Evolutionary conservation across 2,888 invertebrate species (phyloP).

Genomic region (Synanthedon andrenaeformis): DNA sequence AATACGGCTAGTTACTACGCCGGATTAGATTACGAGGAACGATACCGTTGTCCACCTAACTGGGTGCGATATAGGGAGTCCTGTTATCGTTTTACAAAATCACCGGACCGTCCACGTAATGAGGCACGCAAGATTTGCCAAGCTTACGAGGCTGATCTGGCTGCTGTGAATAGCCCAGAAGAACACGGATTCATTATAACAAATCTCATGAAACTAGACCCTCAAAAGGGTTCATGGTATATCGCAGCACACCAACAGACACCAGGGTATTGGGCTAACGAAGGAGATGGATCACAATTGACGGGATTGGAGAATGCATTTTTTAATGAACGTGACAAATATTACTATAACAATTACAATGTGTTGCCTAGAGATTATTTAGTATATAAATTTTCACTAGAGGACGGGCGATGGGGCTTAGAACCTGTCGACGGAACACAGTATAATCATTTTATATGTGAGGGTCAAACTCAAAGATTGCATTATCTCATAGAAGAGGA

Average conservation of each 20-base stretch:
- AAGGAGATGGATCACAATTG: conserved; percentile 83
- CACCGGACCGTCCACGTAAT: conserved; percentile 81
- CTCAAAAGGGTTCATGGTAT: conserved; percentile 89
- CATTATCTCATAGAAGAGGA: conserved; percentile 79
- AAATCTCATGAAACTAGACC: conserved; percentile 84
- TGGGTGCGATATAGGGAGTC: conserved; percentile 86
- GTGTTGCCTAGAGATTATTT: conserved; percentile 77
- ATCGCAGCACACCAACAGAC: conserved; percentile 82
- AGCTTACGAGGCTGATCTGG: conserved; percentile 84
- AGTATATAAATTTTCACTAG: conserved; percentile 80
- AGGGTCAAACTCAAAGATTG: conserved; percentile 81
- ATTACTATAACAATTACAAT: conserved; percentile 53
- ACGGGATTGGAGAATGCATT: conserved; percentile 86
- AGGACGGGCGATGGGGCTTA: conserved; percentile 85
- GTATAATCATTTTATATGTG: conserved; percentile 86
- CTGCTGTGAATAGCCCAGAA: conserved; percentile 82
- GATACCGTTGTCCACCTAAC: conserved; percentile 80
- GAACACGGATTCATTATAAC: conserved; percentile 90
- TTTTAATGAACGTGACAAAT: conserved; percentile 69
- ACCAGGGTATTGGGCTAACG: conserved; percentile 84
- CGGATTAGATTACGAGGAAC: conserved; percentile 53
- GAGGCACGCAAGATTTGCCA: conserved; percentile 88
- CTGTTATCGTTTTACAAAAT: conserved; percentile 92
- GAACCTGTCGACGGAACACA: conserved; percentile 84
- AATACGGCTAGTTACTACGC: conserved; percentile 51